These are phyloP conservation scores for Alces alces DNA, from an alignment of 2,113 vertebrate species.

Conservation along the genomic window DNA sequence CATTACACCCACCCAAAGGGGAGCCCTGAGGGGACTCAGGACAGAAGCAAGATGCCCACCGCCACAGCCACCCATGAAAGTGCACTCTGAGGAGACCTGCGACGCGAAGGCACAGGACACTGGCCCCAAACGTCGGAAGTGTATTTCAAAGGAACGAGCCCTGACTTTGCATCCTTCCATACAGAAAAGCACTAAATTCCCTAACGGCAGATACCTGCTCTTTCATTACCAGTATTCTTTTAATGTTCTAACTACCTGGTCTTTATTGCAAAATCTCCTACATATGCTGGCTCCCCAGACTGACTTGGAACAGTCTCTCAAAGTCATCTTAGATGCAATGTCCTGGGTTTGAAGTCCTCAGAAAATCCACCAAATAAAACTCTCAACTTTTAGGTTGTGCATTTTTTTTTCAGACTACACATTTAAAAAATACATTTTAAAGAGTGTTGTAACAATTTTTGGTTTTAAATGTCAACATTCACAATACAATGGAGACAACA, in stretches of 20 bases:
- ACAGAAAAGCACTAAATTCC: neutral
- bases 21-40: neutral
- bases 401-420: neutral
- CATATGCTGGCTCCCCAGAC: neutral
- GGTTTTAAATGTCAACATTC: slow-evolving; percentile 25
- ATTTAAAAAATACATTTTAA: slow-evolving; percentile 1
- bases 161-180: neutral
- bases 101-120: neutral
- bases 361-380: neutral
- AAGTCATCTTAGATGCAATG: neutral
- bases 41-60: neutral
- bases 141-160: neutral
- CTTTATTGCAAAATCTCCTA: neutral
- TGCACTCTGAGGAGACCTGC: neutral
- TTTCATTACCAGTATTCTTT: neutral
- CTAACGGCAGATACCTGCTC: neutral
- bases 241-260: neutral
- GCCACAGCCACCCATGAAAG: neutral
- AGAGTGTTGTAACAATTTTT: neutral
- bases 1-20: neutral
- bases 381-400: neutral
- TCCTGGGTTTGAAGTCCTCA: neutral
- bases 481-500: neutral
- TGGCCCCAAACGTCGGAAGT: neutral
- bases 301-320: neutral